Evolutionary conservation across 2,113 vertebrate species (phyloP).

Genomic region (Mastomys natalensis): DNA sequence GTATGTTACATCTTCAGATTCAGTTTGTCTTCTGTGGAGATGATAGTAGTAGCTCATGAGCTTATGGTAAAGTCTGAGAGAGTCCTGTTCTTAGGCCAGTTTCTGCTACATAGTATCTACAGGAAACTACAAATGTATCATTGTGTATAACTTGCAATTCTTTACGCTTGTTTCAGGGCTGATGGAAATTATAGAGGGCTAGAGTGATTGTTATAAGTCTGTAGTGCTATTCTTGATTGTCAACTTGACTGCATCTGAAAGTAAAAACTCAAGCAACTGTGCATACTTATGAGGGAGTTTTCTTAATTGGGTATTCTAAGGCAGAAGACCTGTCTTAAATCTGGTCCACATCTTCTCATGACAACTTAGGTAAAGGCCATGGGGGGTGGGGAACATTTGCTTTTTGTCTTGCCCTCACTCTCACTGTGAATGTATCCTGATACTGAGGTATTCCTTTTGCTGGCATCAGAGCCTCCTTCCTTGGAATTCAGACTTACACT

Average conservation of each 20-base stretch:
- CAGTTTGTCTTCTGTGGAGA: neutral
- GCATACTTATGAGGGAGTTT: neutral
- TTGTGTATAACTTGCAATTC: neutral
- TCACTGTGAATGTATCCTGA: neutral
- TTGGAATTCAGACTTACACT: neutral
- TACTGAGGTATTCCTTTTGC: neutral
- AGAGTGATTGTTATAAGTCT: neutral
- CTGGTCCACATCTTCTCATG: neutral
- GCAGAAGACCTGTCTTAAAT: neutral
- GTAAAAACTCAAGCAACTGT: neutral
- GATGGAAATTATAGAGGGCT: neutral
- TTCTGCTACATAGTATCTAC: neutral
- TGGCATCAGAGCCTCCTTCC: neutral
- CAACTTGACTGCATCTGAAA: too few relatives aligned
- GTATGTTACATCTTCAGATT: neutral
- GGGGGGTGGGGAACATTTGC: neutral
- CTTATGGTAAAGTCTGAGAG: neutral
- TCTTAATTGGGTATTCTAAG: neutral
- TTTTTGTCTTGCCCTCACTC: neutral
- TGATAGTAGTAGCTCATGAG: neutral
- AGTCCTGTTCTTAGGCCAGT: neutral
- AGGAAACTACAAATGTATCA: neutral
- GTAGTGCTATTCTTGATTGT: neutral
- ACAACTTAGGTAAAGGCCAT: neutral
- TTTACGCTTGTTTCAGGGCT: neutral